Percentiles rank a stretch among this genome's conserved stretches.
Evolutionary conservation across 2,797 vertebrate species (phyloP).

Genomic region (Cetoscarus ocellatus): DNA sequence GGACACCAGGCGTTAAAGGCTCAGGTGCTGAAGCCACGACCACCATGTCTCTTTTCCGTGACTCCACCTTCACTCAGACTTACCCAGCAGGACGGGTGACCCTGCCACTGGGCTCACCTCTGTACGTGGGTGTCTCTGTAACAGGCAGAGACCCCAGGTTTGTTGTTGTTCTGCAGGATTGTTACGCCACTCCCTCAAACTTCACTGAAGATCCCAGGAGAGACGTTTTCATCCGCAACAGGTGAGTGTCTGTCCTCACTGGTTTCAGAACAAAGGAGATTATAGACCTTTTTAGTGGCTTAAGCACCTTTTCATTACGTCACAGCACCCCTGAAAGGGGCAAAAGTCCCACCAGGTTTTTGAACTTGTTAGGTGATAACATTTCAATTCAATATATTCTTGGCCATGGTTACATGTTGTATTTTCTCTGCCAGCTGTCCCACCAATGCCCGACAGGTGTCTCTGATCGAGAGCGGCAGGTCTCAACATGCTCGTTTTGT

Average conservation of each 20-base stretch:
- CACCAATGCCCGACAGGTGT: slow-evolving; percentile 63
- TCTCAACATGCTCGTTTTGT: slow-evolving; percentile 78
- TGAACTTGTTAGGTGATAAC: too few species aligned
- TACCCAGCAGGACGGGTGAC: slow-evolving; percentile 44
- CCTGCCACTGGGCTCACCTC: slow-evolving; percentile 67
- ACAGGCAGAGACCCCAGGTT: slow-evolving; percentile 65
- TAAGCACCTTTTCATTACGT: too few species aligned
- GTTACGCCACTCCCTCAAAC: slow-evolving; percentile 75
- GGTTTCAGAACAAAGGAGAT: neutral
- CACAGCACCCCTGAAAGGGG: too few species aligned
- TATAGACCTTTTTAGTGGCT: neutral
- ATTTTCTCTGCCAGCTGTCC: neutral
- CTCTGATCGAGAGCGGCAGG: slow-evolving; percentile 74
- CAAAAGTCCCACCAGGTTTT: too few species aligned
- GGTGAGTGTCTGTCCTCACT: slow-evolving; percentile 59
- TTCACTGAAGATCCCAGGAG: slow-evolving; percentile 50
- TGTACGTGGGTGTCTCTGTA: slow-evolving; percentile 78
- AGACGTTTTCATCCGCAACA: slow-evolving; percentile 82
- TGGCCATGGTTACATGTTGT: neutral
- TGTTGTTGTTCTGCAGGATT: slow-evolving; percentile 77
- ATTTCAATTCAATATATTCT: too few species aligned
- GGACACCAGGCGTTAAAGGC: slow-evolving; percentile 32
- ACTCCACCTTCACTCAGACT: slow-evolving; percentile 60
- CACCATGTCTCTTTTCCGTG: slow-evolving; percentile 81
- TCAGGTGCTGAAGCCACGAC: slow-evolving; percentile 61